These are phyloP conservation scores for Nanorana parkeri DNA, from an alignment of 2,113 vertebrate genomes.

Conservation along the genomic window DNA sequence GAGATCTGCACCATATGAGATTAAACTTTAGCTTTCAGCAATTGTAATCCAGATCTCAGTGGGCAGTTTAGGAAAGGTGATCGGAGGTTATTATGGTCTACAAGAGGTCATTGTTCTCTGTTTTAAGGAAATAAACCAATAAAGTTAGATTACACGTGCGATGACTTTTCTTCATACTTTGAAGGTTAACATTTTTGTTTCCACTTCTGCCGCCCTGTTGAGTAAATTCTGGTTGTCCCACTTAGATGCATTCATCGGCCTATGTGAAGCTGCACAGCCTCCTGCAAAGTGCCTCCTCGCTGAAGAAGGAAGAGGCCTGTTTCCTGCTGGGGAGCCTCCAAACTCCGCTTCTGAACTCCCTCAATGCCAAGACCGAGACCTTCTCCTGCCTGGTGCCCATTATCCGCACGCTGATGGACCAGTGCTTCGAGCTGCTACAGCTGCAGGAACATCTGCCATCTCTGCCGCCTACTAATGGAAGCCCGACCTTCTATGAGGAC, in stretches of 20 bases:
- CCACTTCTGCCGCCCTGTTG: no score
- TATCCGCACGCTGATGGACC: slow-evolving; percentile 87
- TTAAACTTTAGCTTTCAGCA: no score
- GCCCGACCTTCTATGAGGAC: slow-evolving; percentile 91
- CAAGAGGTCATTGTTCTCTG: no score
- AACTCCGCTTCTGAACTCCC: slow-evolving; percentile 73
- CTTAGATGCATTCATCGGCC: slow-evolving; percentile 87
- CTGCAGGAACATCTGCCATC: slow-evolving; percentile 87
- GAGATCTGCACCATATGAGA: no score
- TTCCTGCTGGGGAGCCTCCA: slow-evolving; percentile 91
- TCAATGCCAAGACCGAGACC: slow-evolving; percentile 67
- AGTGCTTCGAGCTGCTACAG: slow-evolving; percentile 79
- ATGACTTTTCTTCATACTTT: no score
- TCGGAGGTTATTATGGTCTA: no score
- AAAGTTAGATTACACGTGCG: no score
- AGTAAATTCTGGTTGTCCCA: not conserved
- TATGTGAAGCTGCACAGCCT: slow-evolving; percentile 93
- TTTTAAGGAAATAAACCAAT: no score
- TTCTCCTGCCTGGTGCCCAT: slow-evolving; percentile 89
- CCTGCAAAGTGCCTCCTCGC: slow-evolving; percentile 83
- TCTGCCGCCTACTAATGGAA: slow-evolving; percentile 91
- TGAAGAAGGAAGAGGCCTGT: slow-evolving; percentile 86
- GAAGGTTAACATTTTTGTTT: no score
- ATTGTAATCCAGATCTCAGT: no score
- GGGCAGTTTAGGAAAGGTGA: no score